phyloP scores from a whole-genome alignment of 2,113 vertebrate species.

The Rhodinocichla rosea region DNA sequence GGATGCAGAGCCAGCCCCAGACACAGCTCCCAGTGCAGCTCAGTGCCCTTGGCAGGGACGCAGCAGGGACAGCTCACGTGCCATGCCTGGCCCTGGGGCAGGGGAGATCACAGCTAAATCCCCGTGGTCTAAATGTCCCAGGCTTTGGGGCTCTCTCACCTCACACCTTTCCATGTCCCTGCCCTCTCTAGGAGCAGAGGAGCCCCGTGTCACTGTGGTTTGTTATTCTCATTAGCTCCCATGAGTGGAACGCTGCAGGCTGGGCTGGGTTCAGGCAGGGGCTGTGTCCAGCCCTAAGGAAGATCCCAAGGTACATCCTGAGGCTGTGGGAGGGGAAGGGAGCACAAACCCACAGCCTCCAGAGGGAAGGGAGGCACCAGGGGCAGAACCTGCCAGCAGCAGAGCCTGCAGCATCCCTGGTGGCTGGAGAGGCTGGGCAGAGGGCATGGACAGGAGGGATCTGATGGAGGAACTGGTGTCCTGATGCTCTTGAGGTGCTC shows the following conservation, averaged over 20 bases:
- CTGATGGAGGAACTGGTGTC: background rate
- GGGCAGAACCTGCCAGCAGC: accelerated
- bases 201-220: background rate
- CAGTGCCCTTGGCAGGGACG: background rate
- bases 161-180: background rate
- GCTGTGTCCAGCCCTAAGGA: background rate
- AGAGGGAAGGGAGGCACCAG: background rate
- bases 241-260: background rate
- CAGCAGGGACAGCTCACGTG: background rate
- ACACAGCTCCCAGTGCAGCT: accelerated
- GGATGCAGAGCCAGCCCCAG: background rate
- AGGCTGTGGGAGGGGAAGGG: background rate
- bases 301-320: accelerated
- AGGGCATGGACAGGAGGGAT: background rate
- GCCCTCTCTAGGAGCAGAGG: background rate
- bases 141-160: background rate
- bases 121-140: background rate
- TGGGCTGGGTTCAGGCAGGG: background rate
- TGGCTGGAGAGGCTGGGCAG: background rate
- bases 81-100: background rate
- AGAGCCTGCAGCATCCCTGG: background rate
- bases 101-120: background rate
- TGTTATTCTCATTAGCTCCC: conserved; percentile 26
- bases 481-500: accelerated
- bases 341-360: background rate